These are phyloP conservation scores for Lycocerus yunnanus DNA, from an alignment of 2,888 invertebrate species.

Conservation along the genomic window DNA sequence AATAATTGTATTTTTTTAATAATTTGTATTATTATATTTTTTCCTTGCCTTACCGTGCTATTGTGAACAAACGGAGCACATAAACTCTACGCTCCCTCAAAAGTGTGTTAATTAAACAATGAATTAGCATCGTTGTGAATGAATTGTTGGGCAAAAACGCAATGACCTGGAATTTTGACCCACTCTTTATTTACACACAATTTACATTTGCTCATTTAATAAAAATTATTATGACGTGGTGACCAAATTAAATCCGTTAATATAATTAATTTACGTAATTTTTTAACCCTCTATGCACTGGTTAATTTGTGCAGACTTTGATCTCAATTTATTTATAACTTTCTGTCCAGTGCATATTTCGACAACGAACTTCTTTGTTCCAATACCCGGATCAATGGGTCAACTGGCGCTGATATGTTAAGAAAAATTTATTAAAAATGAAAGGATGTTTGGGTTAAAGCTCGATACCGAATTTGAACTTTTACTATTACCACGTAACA, in stretches of 20 bases:
- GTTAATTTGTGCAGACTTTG: background rate
- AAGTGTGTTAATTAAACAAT: background rate
- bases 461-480: background rate
- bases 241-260: background rate
- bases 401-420: background rate
- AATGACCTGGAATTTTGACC: constrained; percentile 9
- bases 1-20: background rate
- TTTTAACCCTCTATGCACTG: background rate
- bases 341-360: background rate
- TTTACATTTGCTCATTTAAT: background rate
- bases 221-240: background rate
- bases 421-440: background rate
- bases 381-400: background rate
- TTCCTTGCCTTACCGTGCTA: background rate
- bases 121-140: background rate
- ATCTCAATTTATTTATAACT: background rate
- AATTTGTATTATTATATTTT: background rate
- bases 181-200: background rate
- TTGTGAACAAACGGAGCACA: background rate
- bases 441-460: background rate
- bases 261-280: background rate
- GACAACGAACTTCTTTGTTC: background rate
- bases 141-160: background rate
- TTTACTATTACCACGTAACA: background rate
- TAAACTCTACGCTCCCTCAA: background rate